phyloP scores from a whole-genome alignment of 2,888 invertebrate genomes.

The Formica aserva region DNA sequence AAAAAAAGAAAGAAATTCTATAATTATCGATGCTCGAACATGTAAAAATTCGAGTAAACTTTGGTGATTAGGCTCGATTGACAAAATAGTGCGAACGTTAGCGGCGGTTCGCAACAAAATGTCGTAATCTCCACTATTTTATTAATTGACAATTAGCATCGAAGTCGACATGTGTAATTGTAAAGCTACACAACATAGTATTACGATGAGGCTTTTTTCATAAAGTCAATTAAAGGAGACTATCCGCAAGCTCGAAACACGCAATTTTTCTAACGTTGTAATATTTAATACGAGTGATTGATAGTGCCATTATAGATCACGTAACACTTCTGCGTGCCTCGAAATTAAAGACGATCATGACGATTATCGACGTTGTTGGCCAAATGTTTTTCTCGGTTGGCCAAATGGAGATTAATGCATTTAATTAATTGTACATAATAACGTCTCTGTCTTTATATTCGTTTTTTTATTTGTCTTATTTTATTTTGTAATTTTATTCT shows the following conservation, averaged over 20 bases:
- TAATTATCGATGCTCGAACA: constrained; percentile 40
- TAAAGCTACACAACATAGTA: constrained; percentile 63
- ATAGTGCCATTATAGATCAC: constrained; percentile 76
- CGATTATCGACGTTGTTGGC: constrained; percentile 46
- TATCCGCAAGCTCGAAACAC: constrained; percentile 73
- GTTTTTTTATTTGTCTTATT: constrained; percentile 4
- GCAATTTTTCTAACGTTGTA: constrained; percentile 77
- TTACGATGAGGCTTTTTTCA: constrained; percentile 74
- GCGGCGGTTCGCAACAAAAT: constrained; percentile 53
- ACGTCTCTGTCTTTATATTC: not conserved
- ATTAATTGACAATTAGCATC: constrained; percentile 60
- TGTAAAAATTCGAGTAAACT: constrained; percentile 33
- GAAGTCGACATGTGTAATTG: constrained; percentile 20
- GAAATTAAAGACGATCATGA: constrained; percentile 54
- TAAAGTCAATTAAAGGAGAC: constrained; percentile 76
- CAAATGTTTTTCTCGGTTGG: constrained; percentile 44
- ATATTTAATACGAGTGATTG: constrained; percentile 77
- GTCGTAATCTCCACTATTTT: constrained; percentile 79
- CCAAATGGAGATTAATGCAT: constrained; percentile 31
- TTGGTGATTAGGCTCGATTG: constrained; percentile 57
- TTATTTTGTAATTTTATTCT: constrained; percentile 4
- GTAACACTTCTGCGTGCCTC: constrained; percentile 74
- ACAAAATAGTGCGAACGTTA: constrained; percentile 62
- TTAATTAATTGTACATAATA: constrained; percentile 39
- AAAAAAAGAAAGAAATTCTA: constrained; percentile 13